phyloP scores from a whole-genome alignment of 2,888 invertebrate genomes.

The Globia sparganii region DNA sequence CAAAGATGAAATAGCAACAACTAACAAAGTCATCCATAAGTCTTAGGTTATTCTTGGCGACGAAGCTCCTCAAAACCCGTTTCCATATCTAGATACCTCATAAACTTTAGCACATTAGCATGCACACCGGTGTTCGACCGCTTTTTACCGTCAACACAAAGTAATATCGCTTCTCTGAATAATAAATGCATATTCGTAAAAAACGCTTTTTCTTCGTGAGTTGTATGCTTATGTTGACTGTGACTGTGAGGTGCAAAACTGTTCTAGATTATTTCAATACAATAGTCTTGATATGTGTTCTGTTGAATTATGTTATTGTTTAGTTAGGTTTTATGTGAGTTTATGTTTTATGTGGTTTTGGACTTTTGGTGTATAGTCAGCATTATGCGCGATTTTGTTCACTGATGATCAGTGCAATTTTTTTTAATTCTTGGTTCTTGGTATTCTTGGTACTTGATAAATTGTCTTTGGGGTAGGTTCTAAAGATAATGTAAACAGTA shows the following conservation, averaged over 20 bases:
- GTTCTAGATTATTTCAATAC: conserved; percentile 31
- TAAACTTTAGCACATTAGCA: conserved; percentile 51
- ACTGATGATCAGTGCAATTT: no score
- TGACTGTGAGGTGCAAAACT: conserved; percentile 28
- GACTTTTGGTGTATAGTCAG: background rate
- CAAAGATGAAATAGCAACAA: conserved; percentile 23
- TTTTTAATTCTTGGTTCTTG: no score
- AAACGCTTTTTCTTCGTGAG: conserved; percentile 52
- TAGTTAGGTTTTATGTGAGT: conserved; percentile 3
- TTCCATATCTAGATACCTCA: conserved; percentile 33
- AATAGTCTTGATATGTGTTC: background rate
- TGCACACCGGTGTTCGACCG: conserved; percentile 50
- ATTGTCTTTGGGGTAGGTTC: no score
- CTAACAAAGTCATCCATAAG: background rate
- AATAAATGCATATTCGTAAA: conserved; percentile 56
- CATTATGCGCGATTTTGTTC: background rate
- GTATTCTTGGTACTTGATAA: no score
- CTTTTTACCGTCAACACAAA: conserved; percentile 55
- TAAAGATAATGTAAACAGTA: no score
- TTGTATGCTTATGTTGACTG: conserved; percentile 15
- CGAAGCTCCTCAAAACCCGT: conserved; percentile 43
- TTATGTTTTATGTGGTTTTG: no score
- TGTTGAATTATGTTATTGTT: conserved; percentile 1
- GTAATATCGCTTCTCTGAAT: conserved; percentile 58
- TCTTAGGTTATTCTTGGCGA: conserved; percentile 39